Evolutionary conservation across 2,888 invertebrate genomes (phyloP).

Genomic region (Mactromeris polynyma): DNA sequence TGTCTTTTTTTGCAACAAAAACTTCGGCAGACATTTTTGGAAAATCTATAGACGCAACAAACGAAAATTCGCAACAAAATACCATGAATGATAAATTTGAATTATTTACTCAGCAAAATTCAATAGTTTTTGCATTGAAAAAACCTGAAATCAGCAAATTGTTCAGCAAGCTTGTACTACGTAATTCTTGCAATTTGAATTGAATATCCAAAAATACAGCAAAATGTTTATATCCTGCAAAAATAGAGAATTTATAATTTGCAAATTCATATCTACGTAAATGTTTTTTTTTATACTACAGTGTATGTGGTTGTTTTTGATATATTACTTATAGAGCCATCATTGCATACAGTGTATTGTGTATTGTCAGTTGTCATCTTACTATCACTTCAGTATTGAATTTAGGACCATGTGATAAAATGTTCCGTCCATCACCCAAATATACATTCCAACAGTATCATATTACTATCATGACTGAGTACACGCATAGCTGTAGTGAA

Average conservation of each 20-base stretch:
- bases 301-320: background rate
- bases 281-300: background rate
- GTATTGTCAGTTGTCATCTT: background rate
- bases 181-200: slow-evolving; percentile 7
- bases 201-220: background rate
- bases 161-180: background rate
- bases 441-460: background rate
- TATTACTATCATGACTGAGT: background rate
- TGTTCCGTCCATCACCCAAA: background rate
- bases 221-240: background rate
- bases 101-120: background rate
- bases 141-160: background rate
- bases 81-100: background rate
- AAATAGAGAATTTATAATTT: slow-evolving; percentile 1
- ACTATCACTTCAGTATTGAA: background rate
- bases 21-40: background rate
- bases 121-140: background rate
- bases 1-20: background rate
- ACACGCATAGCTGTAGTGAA: background rate
- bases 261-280: slow-evolving; percentile 18
- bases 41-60: background rate
- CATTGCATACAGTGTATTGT: background rate
- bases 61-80: background rate
- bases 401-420: background rate
- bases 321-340: background rate